A percentile compares a stretch with the other conserved stretches of the same genome.
These are phyloP conservation scores for Cettia cetti DNA, from an alignment of 2,113 vertebrate genomes.

Conservation along the genomic window DNA sequence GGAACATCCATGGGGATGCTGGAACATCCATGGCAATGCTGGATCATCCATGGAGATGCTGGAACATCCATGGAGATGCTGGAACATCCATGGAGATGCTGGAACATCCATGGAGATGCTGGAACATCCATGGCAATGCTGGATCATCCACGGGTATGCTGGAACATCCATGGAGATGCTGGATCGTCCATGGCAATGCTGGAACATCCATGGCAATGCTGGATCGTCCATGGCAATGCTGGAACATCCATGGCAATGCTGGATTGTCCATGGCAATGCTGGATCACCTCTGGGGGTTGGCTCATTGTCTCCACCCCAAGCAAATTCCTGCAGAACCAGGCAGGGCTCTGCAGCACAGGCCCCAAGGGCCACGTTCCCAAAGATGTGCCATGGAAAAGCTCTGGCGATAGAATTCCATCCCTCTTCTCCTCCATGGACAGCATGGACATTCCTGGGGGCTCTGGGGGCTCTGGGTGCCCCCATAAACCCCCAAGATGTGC, in stretches of 20 bases:
- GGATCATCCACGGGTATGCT: not conserved
- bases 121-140: not conserved
- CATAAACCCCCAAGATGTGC: not conserved
- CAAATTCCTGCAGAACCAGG: not conserved
- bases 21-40: no score
- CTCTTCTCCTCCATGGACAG: not conserved
- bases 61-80: no score
- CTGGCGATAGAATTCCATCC: not conserved
- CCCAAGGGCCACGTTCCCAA: accelerated
- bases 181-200: not conserved
- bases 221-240: accelerated
- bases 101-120: accelerated
- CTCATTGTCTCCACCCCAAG: not conserved
- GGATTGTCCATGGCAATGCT: not conserved
- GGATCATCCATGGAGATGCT: accelerated
- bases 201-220: not conserved
- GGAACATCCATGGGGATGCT: no score
- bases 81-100: accelerated
- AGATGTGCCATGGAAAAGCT: not conserved
- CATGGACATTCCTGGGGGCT: not conserved
- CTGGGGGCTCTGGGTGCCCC: not conserved
- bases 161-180: not conserved
- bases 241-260: accelerated
- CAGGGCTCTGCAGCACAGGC: not conserved
- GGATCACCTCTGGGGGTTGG: not conserved